phyloP scores from a whole-genome alignment of 2,113 vertebrate genomes.

The Drymodes brunneopygia region DNA sequence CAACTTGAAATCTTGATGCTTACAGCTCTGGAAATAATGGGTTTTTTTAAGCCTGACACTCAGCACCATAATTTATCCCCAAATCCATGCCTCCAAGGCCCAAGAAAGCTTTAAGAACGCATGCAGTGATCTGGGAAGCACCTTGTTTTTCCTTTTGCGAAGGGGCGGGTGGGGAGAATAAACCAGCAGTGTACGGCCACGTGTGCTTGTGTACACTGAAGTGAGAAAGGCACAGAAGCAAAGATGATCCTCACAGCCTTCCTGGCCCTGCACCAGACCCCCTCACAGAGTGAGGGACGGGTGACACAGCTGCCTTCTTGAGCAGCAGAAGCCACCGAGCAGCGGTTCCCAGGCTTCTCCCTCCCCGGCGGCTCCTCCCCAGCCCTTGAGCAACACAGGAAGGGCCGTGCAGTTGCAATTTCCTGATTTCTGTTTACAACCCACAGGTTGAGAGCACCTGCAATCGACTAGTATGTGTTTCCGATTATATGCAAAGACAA shows the following conservation, averaged over 20 bases:
- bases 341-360: neutral
- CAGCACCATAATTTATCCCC: neutral
- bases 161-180: neutral
- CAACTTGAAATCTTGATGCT: neutral
- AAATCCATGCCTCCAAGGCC: neutral
- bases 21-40: neutral
- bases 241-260: neutral
- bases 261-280: neutral
- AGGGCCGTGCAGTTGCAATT: neutral
- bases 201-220: neutral
- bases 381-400: constrained; percentile 1
- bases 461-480: neutral
- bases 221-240: neutral
- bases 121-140: neutral
- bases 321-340: neutral
- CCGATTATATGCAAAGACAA: neutral
- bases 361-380: neutral
- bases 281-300: fast-evolving
- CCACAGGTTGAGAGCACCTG: neutral
- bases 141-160: fast-evolving
- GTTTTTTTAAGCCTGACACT: neutral
- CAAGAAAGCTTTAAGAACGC: neutral
- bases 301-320: fast-evolving
- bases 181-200: fast-evolving
- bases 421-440: constrained; percentile 38